Base-by-base conservation (phyloP, 2,797 vertebrate genomes). In the Naso thynnoides region DNA sequence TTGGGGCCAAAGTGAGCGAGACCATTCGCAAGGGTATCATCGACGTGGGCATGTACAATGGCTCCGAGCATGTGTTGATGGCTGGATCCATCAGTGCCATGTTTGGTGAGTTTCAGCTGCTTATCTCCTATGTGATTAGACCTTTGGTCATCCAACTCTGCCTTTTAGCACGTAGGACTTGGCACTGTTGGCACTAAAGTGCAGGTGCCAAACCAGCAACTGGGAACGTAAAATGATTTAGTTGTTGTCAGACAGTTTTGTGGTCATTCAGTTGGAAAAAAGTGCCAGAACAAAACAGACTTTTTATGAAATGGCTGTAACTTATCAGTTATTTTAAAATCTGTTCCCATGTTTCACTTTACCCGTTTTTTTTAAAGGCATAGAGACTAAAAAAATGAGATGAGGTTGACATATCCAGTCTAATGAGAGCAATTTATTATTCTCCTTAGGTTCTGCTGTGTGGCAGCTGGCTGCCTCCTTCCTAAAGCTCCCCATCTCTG, bases 391-490 rank as follows among this genome's bases (percentile, higher is more conserved):
- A 44, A 27, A 54, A 1, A 33, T 69, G 18, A 54, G 6, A 13
- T 31, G 4, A 61, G 41, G 48, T 55, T 27, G 48, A 14, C 11
- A 6, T 52, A 6, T 58, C 41, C 19, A 27, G 23, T 53, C 8
- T 62, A 60, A 72, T 55, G 11, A 58, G 11, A 50, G 71, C 8
- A 15, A 41, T 63, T 59, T 19, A 48, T 74, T 44, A 18, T 83
- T 83, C 18, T 72, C 39, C 41, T 52, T 62, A 99, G 98, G 98
- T 70, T 99, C 98, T 67, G 98, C 98, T 77, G 97, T 97, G 58
- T 99, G 98, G 98, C 98, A 99, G 85, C 94, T 99, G 62, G 89
- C 90, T 6, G 98, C 98, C 88, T 99, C 98, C 0, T 99, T 99
- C 86, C 94, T 99, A 88, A 98, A 96, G 92, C 96, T 99, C 13